Base-by-base conservation (phyloP, 2,113 vertebrate species). In the Tympanuchus pallidicinctus region DNA sequence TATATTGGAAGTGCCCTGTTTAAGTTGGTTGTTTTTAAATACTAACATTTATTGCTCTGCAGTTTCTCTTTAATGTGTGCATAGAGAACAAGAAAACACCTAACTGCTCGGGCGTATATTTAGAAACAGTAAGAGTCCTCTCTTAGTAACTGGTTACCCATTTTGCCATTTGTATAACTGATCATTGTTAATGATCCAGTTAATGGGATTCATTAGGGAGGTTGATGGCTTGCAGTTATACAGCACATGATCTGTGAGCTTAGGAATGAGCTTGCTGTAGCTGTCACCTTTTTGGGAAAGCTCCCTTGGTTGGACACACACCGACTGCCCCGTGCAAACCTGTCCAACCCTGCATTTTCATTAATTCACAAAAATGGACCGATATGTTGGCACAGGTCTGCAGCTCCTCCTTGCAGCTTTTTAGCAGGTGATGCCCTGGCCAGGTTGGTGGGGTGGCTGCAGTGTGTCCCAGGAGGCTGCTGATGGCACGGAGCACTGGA, bases 1-100 rank as follows among this genome's bases (percentile, higher is more conserved):
- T 94, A 91, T 73, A 91, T 88, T 72, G 76, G 94, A 81, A 60
- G 83, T 86, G 88, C 90, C 90, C 75, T 90, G 80, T 89, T 91
- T 80, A 86, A 93, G 93, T 71, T 86, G 72, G 82, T 82, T 93
- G 89, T 90, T 95, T 95, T 96, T 96, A 96, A 96, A 96, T 94
- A 94, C 87, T 95, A 86, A 94, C 5, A 2, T 94, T 94, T 95
- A 95, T 94, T 95, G 86, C 94, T 86, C 70, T 54, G 80, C 90
- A 94, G 90, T 95, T 95, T 70, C 90, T 75, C 83, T 93, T 94
- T 93, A 82, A 92, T 19, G 48, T 48, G 93, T 81, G 89, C 90
- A 47, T 13, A 11, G 93, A 96, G 95, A 96, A 93, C 76, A 81
- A 91, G 92, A 90, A 66, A 87, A 67, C 88, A 93, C 88, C 91